Conservation (phyloP, 2,888 invertebrate genomes). For the Halictus quadricinctus region DNA sequence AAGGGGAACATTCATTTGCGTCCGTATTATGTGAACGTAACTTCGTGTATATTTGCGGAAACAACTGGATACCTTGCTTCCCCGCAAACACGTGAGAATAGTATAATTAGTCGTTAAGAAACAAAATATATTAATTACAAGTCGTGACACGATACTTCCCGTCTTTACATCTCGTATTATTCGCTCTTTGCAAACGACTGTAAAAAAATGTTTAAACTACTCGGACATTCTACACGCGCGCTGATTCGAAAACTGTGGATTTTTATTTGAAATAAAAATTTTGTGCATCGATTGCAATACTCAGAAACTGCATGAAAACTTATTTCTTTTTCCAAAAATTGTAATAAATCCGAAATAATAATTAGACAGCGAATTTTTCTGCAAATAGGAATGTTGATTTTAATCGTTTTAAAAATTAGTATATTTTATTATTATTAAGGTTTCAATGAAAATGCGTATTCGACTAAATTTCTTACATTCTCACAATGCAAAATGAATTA, state of each 20-base stretch:
- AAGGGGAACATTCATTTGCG: background rate
- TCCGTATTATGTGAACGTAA: background rate
- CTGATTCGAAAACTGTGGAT: background rate
- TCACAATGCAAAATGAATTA: background rate
- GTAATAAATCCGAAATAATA: background rate
- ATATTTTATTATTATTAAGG: background rate
- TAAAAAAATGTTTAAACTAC: background rate
- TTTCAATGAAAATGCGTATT: background rate
- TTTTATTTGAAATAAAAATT: background rate
- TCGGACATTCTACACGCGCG: background rate
- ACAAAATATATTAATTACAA: background rate
- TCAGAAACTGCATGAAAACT: too few relatives aligned
- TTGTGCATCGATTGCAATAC: background rate
- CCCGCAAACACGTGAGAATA: background rate
- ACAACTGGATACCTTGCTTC: background rate
- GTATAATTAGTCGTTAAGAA: background rate
- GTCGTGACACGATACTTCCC: background rate
- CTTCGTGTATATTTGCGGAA: background rate
- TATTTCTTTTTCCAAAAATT: background rate
- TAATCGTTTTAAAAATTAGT: background rate
- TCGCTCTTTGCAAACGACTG: background rate
- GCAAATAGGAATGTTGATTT: too few relatives aligned
- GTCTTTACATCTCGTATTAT: background rate
- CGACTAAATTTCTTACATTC: background rate
- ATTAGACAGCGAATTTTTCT: background rate